Evolutionary conservation across 2,888 invertebrate genomes (phyloP).

Genomic region (Elysia crispata): DNA sequence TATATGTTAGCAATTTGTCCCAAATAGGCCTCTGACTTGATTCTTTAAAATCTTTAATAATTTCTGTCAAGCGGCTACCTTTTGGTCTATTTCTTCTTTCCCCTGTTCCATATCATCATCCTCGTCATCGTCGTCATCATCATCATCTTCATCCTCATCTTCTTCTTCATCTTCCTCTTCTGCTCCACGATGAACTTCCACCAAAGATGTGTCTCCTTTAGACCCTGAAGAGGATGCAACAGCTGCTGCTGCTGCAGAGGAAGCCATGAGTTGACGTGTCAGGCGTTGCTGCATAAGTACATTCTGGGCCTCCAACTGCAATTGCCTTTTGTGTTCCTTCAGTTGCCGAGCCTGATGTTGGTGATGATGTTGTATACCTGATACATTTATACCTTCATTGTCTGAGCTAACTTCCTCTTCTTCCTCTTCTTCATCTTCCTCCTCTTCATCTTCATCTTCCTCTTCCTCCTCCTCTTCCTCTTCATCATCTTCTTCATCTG

Average conservation of each 20-base stretch:
- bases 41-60: too few species aligned
- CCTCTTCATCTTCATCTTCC: conserved; percentile 49
- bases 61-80: too few species aligned
- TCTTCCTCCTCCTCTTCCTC: conserved; percentile 37
- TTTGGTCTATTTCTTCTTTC: conserved; percentile 25
- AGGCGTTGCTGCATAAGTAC: conserved; percentile 41
- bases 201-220: conserved; percentile 32
- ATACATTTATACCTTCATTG: conserved; percentile 43
- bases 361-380: conserved; percentile 2
- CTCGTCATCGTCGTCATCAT: conserved; percentile 52
- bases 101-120: conserved; percentile 47
- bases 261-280: conserved; percentile 35
- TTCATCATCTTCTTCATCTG: too few species aligned
- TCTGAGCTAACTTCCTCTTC: conserved; percentile 50
- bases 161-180: conserved; percentile 40
- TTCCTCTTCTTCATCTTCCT: conserved; percentile 48
- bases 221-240: not conserved
- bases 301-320: conserved; percentile 43
- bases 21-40: too few species aligned
- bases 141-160: conserved; percentile 52
- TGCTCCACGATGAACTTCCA: conserved; percentile 31
- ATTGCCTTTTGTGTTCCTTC: conserved; percentile 32
- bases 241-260: not conserved
- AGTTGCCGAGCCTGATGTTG: conserved; percentile 11
- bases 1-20: not conserved